phyloP scores from a whole-genome alignment of 92 coral and sea anemone species.

The Phymanthus crucifer region DNA sequence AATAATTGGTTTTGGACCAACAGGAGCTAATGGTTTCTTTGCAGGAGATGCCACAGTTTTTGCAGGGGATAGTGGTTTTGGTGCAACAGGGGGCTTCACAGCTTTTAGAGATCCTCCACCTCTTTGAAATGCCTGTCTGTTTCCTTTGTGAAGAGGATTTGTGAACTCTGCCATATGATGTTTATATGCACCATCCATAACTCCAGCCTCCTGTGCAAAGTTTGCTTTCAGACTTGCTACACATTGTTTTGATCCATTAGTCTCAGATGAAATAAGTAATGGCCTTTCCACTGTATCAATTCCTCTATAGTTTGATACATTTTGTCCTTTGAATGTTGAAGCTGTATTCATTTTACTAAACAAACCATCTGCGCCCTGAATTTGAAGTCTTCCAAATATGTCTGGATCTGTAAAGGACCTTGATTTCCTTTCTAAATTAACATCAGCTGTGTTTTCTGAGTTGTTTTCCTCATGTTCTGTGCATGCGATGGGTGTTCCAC shows the following conservation, averaged over 20 bases:
- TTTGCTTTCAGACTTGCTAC: conserved; percentile 45
- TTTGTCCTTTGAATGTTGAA: conserved; percentile 18
- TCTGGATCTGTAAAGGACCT: conserved; percentile 70
- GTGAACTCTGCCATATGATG: conserved; percentile 47
- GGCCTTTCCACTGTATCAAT: conserved; percentile 37
- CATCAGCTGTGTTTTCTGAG: not conserved
- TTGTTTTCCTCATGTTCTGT: conserved; percentile 25
- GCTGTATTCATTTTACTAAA: conserved; percentile 15
- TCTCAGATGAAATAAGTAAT: conserved; percentile 26
- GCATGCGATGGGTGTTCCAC: conserved; percentile 53
- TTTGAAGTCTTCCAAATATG: conserved; percentile 57
- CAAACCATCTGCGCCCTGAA: conserved; percentile 62
- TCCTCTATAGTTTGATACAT: not conserved
- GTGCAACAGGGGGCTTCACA: conserved; percentile 16
- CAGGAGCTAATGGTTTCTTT: not conserved
- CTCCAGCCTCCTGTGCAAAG: conserved; percentile 43
- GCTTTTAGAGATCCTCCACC: conserved; percentile 3
- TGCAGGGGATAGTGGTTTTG: conserved; percentile 16
- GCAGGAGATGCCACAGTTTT: not conserved
- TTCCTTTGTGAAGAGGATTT: conserved; percentile 73
- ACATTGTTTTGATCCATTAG: not conserved
- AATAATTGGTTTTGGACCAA: conserved; percentile 23
- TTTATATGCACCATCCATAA: not conserved
- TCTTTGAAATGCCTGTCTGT: conserved; percentile 13
- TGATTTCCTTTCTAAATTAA: conserved; percentile 19